phyloP scores from a whole-genome alignment of 2,113 vertebrate genomes.

The Otocyon megalotis region DNA sequence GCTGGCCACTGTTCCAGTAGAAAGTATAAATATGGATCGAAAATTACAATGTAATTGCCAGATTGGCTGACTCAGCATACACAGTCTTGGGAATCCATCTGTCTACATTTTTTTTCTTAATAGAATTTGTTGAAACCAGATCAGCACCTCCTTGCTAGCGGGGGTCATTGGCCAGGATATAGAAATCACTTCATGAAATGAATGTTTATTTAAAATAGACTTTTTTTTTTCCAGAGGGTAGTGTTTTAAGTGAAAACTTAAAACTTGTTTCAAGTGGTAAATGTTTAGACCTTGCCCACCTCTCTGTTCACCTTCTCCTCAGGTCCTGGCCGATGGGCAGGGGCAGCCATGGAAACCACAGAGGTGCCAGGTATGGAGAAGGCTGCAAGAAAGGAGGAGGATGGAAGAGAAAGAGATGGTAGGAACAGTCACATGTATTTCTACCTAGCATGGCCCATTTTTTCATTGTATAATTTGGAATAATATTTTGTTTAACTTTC shows the following conservation, averaged over 20 bases:
- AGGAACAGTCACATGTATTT: background rate
- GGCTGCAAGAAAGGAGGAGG: too few relatives aligned
- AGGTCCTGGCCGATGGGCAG: background rate
- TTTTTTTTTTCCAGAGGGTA: background rate
- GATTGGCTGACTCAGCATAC: background rate
- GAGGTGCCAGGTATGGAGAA: background rate
- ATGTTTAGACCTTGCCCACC: background rate
- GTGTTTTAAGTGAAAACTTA: background rate
- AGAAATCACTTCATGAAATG: background rate
- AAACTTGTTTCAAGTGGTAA: too few relatives aligned
- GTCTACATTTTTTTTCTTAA: slow-evolving; percentile 56
- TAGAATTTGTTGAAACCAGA: slow-evolving; percentile 57
- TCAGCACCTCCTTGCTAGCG: background rate
- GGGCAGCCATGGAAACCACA: background rate
- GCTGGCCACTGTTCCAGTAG: slow-evolving; percentile 29
- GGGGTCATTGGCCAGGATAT: slow-evolving; percentile 4
- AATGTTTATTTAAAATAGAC: background rate
- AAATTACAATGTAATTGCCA: slow-evolving; percentile 49
- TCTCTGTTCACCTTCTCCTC: background rate
- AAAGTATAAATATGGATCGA: slow-evolving; percentile 53
- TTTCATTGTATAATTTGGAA: background rate
- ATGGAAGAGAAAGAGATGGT: background rate
- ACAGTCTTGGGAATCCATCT: slow-evolving; percentile 6
- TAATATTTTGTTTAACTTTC: background rate
- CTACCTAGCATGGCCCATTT: background rate